Conservation (phyloP, 2,888 invertebrate species). For the Formica aserva region DNA sequence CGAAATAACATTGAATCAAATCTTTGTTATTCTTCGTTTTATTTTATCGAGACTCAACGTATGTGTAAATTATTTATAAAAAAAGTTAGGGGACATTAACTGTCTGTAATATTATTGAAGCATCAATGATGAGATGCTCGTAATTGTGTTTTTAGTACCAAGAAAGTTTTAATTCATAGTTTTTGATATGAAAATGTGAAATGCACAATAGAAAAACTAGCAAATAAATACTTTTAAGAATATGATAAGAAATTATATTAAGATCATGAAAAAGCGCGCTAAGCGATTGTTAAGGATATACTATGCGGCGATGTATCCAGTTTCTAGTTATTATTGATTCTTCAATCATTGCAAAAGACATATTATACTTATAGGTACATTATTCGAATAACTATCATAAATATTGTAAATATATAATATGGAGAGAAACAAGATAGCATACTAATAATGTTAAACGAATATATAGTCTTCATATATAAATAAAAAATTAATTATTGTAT, state of each 20-base stretch:
- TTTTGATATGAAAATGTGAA: neutral
- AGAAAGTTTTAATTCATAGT: neutral
- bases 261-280: neutral
- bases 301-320: neutral
- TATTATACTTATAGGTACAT: neutral
- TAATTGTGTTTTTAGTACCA: neutral
- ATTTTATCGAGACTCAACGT: neutral
- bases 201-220: neutral
- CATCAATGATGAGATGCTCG: neutral
- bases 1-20: neutral
- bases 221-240: neutral
- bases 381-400: neutral
- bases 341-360: neutral
- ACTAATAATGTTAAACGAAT: neutral
- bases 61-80: neutral
- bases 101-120: slow-evolving; percentile 1
- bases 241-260: slow-evolving; percentile 4
- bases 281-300: neutral
- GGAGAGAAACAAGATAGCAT: neutral
- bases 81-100: neutral
- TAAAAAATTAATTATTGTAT: slow-evolving; percentile 3
- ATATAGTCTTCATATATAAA: slow-evolving; percentile 2
- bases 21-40: neutral
- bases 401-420: neutral
- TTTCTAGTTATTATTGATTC: neutral